Evolutionary conservation across 2,113 vertebrate species (phyloP).

Genomic region (Sander vitreus): DNA sequence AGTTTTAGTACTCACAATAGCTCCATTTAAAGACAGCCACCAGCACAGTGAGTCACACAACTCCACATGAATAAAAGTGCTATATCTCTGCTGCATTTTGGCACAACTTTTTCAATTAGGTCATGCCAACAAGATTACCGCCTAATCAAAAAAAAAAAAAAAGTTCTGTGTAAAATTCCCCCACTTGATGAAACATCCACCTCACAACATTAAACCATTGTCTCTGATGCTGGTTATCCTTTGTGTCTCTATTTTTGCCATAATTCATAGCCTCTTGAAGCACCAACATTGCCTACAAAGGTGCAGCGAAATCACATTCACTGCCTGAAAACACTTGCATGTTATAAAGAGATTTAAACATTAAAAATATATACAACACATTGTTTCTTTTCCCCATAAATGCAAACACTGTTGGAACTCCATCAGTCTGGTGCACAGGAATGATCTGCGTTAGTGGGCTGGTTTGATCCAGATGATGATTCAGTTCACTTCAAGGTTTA

Average conservation of each 20-base stretch:
- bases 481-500: conserved; percentile 47
- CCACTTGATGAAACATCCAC: conserved; percentile 41
- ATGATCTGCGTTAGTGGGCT: conserved; percentile 49
- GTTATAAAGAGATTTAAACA: conserved; percentile 71
- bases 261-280: conserved; percentile 56
- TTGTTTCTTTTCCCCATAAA: conserved; percentile 18
- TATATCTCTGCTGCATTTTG: conserved; percentile 67
- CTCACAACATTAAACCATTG: conserved; percentile 54
- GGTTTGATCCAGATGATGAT: conserved; percentile 45
- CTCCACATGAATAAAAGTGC: conserved; percentile 70
- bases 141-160: conserved; percentile 34
- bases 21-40: conserved; percentile 63
- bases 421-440: conserved; percentile 38
- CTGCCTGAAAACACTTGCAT: conserved; percentile 62
- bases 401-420: conserved; percentile 22
- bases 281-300: conserved; percentile 37
- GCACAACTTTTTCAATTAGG: conserved; percentile 56
- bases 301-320: conserved; percentile 61
- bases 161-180: conserved; percentile 57
- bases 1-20: conserved; percentile 68
- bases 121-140: conserved; percentile 60
- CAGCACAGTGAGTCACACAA: conserved; percentile 71
- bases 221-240: conserved; percentile 48
- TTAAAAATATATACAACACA: conserved; percentile 77
- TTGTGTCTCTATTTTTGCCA: conserved; percentile 31